These are phyloP conservation scores for Cistogaster globosa DNA, from an alignment of 2,888 invertebrate genomes.

Conservation along the genomic window DNA sequence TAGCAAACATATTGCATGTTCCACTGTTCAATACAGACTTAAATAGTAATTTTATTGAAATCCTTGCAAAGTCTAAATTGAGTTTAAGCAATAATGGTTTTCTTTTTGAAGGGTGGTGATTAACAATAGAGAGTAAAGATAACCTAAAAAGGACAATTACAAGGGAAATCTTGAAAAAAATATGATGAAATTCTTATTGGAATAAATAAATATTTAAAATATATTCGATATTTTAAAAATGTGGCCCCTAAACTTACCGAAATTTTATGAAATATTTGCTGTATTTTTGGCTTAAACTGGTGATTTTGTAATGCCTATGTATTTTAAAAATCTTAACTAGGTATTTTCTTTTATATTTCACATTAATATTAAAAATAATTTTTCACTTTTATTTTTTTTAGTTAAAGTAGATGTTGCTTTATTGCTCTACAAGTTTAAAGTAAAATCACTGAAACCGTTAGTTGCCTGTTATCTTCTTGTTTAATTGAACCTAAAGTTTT, in stretches of 20 bases:
- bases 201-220: conserved; percentile 18
- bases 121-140: conserved; percentile 14
- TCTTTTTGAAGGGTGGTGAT: conserved; percentile 54
- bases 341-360: too few species aligned
- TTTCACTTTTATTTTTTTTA: conserved; percentile 12
- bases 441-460: conserved; percentile 48
- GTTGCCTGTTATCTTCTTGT: conserved; percentile 10
- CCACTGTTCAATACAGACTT: conserved; percentile 67
- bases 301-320: neutral
- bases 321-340: neutral
- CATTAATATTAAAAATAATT: neutral
- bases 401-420: conserved; percentile 24
- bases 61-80: conserved; percentile 62
- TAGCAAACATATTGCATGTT: conserved; percentile 33
- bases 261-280: conserved; percentile 4
- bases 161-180: conserved; percentile 17
- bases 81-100: conserved; percentile 51
- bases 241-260: conserved; percentile 17
- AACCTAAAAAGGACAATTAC: conserved; percentile 37
- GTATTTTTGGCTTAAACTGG: neutral
- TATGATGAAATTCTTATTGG: conserved; percentile 65
- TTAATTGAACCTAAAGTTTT: neutral
- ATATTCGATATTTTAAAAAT: neutral
- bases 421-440: conserved; percentile 38
- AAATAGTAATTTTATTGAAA: conserved; percentile 51